Conservation (phyloP, 1,140 invertebrate genomes). For the Rhyacophila brunnea region DNA sequence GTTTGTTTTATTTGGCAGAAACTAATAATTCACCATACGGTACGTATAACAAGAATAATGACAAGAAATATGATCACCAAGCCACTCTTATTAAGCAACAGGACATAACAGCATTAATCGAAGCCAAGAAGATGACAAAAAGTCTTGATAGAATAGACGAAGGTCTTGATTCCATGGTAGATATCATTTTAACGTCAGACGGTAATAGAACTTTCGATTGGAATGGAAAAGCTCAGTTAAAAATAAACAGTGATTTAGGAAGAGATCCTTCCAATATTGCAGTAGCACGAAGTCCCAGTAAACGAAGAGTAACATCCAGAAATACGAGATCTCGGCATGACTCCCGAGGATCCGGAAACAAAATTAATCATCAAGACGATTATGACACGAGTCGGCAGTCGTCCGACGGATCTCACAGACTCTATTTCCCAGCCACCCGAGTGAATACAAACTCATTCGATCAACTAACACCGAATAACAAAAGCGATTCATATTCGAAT, state of each 20-base stretch:
- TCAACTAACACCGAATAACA: slow-evolving; percentile 38
- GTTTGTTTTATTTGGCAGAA: slow-evolving; percentile 46
- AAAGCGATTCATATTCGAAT: slow-evolving; percentile 23
- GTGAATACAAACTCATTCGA: slow-evolving; percentile 44
- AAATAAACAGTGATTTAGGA: slow-evolving; percentile 48
- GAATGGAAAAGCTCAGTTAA: slow-evolving; percentile 44
- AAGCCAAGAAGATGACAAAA: slow-evolving; percentile 65
- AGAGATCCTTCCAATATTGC: slow-evolving; percentile 44
- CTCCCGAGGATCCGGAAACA: slow-evolving; percentile 36
- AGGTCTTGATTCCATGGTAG: slow-evolving; percentile 68
- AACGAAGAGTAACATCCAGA: slow-evolving; percentile 37
- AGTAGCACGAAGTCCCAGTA: slow-evolving; percentile 42
- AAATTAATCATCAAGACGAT: slow-evolving; percentile 41
- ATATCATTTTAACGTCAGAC: slow-evolving; percentile 63
- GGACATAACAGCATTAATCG: slow-evolving; percentile 51
- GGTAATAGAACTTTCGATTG: slow-evolving; percentile 53
- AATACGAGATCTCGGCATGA: slow-evolving; percentile 37
- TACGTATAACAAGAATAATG: slow-evolving; percentile 42
- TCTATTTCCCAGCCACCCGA: slow-evolving; percentile 43
- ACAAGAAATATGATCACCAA: slow-evolving; percentile 40
- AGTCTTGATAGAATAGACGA: slow-evolving; percentile 77
- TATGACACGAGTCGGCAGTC: slow-evolving; percentile 21
- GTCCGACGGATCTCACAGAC: slow-evolving; percentile 47
- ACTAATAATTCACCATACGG: slow-evolving; percentile 44
- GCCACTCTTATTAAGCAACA: slow-evolving; percentile 31